Conservation (phyloP, 2,888 invertebrate species). For the Trissonchulus latispiculum region DNA sequence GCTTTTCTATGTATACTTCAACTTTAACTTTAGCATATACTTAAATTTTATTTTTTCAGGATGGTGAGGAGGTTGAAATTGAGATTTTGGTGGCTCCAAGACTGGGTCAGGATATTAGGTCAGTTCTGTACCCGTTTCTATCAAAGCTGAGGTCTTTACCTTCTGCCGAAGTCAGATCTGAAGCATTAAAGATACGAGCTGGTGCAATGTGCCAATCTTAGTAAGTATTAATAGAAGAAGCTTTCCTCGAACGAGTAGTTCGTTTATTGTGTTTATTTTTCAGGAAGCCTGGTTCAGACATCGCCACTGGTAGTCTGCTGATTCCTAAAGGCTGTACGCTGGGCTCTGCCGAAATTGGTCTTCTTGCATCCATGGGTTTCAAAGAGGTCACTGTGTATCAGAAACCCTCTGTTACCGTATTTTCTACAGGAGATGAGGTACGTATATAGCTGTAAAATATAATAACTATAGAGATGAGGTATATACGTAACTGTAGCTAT, state of each 20-base stretch:
- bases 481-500: too few species aligned
- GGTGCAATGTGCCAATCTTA: too few species aligned
- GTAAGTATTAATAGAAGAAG: too few species aligned
- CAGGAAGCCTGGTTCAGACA: constrained; percentile 60
- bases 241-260: too few species aligned
- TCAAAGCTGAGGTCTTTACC: too few species aligned
- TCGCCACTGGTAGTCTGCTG: constrained; percentile 54
- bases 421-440: constrained; percentile 86
- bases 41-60: constrained; percentile 27
- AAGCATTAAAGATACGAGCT: too few species aligned
- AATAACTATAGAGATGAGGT: background rate
- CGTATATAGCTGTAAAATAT: constrained; percentile 16
- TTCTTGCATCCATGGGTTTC: constrained; percentile 59
- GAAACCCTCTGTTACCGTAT: constrained; percentile 60
- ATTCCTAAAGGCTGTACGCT: constrained; percentile 52
- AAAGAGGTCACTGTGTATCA: constrained; percentile 53
- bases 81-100: constrained; percentile 57
- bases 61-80: constrained; percentile 57
- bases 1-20: too few species aligned
- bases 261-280: constrained; percentile 24
- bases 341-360: constrained; percentile 59
- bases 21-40: too few species aligned
- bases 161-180: too few species aligned
- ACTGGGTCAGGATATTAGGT: constrained; percentile 68
- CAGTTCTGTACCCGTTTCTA: too few species aligned